Percentiles rank a stretch among this genome's conserved stretches.
Evolutionary conservation across 1,140 invertebrate species (phyloP).

Genomic region (Phymorhynchus buccinoides): DNA sequence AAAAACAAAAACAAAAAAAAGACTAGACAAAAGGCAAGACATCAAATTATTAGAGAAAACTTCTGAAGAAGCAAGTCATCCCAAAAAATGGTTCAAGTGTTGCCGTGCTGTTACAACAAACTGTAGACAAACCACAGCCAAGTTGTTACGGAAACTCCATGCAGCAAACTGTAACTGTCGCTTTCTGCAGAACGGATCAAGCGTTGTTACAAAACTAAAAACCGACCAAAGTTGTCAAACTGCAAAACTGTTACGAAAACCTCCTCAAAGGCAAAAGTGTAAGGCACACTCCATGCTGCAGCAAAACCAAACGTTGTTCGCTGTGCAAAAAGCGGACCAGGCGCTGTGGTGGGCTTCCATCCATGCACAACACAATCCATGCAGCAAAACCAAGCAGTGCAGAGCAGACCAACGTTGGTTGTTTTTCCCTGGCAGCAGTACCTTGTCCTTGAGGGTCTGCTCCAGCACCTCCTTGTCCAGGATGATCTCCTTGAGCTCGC

Average conservation of each 20-base stretch:
- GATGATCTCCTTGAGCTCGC: slow-evolving; percentile 63
- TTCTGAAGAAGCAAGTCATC: background rate
- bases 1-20: slow-evolving; percentile 12
- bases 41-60: background rate
- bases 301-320: slow-evolving; percentile 41
- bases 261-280: background rate
- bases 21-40: background rate
- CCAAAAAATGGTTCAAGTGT: no score
- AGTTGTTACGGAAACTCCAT: no score
- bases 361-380: no score
- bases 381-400: slow-evolving; percentile 41
- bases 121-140: no score
- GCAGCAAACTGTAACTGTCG: no score
- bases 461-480: slow-evolving; percentile 65
- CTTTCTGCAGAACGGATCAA: no score
- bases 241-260: no score
- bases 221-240: no score
- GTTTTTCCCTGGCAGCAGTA: no score
- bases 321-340: background rate
- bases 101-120: slow-evolving; percentile 18
- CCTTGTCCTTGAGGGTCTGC: slow-evolving; percentile 62
- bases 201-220: no score
- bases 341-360: background rate
- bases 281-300: no score
- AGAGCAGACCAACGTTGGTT: slow-evolving; percentile 53